A percentile compares a stretch with the other conserved stretches of the same genome.
phyloP scores from a whole-genome alignment of 2,888 invertebrate genomes.

The Blera fallax region DNA sequence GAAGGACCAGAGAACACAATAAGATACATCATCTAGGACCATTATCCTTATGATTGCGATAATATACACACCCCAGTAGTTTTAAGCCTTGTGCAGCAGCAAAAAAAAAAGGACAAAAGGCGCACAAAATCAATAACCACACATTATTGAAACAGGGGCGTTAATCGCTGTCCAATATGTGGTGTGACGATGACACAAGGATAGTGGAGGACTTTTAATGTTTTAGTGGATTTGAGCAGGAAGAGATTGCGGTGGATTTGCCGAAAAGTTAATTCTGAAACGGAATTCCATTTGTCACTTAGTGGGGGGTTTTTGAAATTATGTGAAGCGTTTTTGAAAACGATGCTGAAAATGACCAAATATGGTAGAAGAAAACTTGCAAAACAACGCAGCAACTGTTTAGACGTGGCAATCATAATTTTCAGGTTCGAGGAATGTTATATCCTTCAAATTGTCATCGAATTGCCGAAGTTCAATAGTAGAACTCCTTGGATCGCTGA shows the following conservation, averaged over 20 bases:
- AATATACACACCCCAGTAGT: conserved; percentile 56
- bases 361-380: too few species aligned
- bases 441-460: too few species aligned
- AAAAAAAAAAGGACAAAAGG: conserved; percentile 1
- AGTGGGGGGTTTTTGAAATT: too few species aligned
- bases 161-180: conserved; percentile 72
- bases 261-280: background rate
- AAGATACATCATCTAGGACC: conserved; percentile 62
- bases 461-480: too few species aligned
- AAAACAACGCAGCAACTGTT: too few species aligned
- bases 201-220: background rate
- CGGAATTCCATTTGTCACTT: too few species aligned
- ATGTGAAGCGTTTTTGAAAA: too few species aligned
- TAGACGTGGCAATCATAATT: too few species aligned
- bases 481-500: too few species aligned
- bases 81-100: conserved; percentile 11
- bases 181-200: conserved; percentile 32
- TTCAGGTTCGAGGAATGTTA: too few species aligned
- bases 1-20: conserved; percentile 42
- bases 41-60: conserved; percentile 63
- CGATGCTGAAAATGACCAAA: too few species aligned
- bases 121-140: conserved; percentile 48
- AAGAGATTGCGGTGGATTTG: background rate
- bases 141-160: conserved; percentile 56
- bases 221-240: background rate